Evolutionary conservation across 2,113 vertebrate species (phyloP).

Genomic region (Muntiacus muntjak): DNA sequence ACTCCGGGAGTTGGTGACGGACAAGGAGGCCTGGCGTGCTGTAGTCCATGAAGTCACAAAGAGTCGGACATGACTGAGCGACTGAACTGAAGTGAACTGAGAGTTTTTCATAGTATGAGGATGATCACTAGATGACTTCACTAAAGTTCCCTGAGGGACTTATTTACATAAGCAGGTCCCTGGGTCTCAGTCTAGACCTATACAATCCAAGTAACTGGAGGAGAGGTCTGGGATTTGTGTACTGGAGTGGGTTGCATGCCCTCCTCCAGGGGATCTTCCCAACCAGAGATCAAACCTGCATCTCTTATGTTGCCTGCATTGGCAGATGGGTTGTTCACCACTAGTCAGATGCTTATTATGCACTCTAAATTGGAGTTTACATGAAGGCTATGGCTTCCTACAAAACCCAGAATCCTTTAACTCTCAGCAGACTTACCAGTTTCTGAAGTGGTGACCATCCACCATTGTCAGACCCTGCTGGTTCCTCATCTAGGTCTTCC

Average conservation of each 20-base stretch:
- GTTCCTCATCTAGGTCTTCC: neutral
- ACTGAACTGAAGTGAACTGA: neutral
- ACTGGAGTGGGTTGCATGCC: neutral
- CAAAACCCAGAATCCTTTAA: neutral
- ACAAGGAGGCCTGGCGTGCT: neutral
- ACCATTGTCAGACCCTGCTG: neutral
- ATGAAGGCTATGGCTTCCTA: neutral
- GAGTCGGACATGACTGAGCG: rapidly evolving
- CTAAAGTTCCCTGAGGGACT: neutral
- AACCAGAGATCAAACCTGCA: neutral
- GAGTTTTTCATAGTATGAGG: neutral
- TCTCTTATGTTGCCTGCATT: neutral
- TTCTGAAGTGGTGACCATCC: neutral
- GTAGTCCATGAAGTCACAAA: neutral
- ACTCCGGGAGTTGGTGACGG: neutral
- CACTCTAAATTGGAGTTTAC: neutral
- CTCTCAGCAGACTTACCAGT: neutral
- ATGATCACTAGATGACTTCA: neutral
- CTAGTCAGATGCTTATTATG: neutral
- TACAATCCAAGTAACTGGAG: neutral
- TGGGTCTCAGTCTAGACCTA: neutral
- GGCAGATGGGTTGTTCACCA: neutral
- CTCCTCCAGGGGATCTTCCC: neutral
- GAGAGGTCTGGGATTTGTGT: neutral
- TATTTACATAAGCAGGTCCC: neutral